Evolutionary conservation across 2,888 invertebrate species (phyloP).

Genomic region (Diaperis boleti): DNA sequence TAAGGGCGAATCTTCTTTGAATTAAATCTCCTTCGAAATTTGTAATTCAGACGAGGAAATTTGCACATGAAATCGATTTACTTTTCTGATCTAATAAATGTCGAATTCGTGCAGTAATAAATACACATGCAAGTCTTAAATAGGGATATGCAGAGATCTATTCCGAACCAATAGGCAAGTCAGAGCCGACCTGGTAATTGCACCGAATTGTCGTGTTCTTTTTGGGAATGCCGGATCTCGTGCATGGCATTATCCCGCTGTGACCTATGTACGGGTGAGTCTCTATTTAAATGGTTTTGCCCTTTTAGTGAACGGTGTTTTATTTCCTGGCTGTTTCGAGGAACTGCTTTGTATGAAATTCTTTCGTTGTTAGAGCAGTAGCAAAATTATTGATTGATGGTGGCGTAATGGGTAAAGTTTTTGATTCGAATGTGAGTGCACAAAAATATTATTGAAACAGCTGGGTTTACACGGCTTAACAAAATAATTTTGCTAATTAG

Average conservation of each 20-base stretch:
- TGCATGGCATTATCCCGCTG: conserved; percentile 31
- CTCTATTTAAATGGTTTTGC: conserved; percentile 29
- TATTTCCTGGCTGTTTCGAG: conserved; percentile 29
- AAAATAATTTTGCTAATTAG: not conserved
- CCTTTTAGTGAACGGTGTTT: conserved; percentile 27
- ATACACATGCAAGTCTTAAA: conserved; percentile 26
- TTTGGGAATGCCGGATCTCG: conserved; percentile 23
- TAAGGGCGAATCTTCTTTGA: conserved; percentile 4
- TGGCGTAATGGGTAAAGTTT: too few species aligned
- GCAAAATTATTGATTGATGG: too few species aligned
- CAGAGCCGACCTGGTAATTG: conserved; percentile 29
- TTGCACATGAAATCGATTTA: conserved; percentile 32
- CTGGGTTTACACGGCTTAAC: not conserved
- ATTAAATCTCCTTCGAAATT: conserved; percentile 3
- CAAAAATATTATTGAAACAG: not conserved
- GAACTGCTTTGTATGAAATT: not conserved
- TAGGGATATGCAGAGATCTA: conserved; percentile 18
- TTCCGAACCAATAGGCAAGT: conserved; percentile 15
- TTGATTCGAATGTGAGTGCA: too few species aligned
- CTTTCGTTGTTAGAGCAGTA: not conserved
- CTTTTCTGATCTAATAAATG: conserved; percentile 26
- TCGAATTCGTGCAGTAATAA: conserved; percentile 35
- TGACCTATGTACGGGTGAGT: conserved; percentile 33
- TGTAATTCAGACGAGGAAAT: conserved; percentile 23
- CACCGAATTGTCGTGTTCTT: conserved; percentile 18